Evolutionary conservation across 2,888 invertebrate species (phyloP), one percentile per base, ranked within the genome.

Genomic region (Mayetiola destructor): DNA sequence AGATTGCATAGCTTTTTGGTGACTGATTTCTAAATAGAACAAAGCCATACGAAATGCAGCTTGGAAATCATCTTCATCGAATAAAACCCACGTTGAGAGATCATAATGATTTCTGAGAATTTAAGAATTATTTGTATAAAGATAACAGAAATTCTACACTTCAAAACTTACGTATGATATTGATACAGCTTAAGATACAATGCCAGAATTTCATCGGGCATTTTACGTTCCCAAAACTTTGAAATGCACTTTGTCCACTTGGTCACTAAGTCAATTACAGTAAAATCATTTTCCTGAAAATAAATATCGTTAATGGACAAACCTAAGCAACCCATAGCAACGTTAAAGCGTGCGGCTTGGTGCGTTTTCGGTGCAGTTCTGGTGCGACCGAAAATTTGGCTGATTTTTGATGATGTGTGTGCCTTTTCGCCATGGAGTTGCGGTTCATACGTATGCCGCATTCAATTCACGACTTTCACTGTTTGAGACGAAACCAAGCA

Each of bases 191-290:
- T 58, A 35, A 64, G 59, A 61, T 64, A 68, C 10, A 62, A 58
- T 18, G 60, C 57, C 39, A 63, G 63, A 14, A 68, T 58, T 30
- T 66, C 64, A 4, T 63, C 59, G 0, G 66, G 65, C 27, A 66
- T 55, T 6, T 60, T 32, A 23, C 61, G 58, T 10, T 63, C 57
- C 66, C 66, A 67, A 59, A 61, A 65, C 35, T 61, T 60, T 1
- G 67, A 65, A 14, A 66, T 58, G 57, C 62, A 63, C 59, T 66
- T 63, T 8, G 66, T 57, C 67, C 68, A 68, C 55, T 63, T 60
- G 56, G 61, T 65, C 30, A 66, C 63, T 9, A 67, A 59, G 2
- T 62, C 59, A 35, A 65, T 61, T 14, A 68, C 57, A 62, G 66
- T 67, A 30, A 66, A 66, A 57, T 60, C 57, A 10, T 58, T 52